Evolutionary conservation across 2,113 vertebrate species (phyloP).

Genomic region (Hiodon tergisus): DNA sequence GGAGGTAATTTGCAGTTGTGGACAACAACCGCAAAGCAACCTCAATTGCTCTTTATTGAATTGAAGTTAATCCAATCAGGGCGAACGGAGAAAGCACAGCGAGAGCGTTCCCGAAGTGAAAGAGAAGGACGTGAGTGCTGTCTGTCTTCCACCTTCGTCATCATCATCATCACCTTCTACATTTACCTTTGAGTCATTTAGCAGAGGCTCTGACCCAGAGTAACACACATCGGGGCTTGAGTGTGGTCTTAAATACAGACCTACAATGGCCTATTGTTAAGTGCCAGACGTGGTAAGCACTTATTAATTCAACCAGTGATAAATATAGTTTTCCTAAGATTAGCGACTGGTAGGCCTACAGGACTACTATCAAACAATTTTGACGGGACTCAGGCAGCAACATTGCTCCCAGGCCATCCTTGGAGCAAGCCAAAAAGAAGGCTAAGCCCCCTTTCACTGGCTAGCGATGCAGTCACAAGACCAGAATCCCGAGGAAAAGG

Average conservation of each 20-base stretch:
- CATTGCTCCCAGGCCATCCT: background rate
- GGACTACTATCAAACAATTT: no score
- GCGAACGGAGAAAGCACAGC: background rate
- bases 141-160: conserved; percentile 13
- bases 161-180: conserved; percentile 11
- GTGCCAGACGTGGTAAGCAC: no score
- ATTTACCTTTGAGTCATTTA: background rate
- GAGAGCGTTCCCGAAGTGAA: background rate
- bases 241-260: no score
- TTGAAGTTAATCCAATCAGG: conserved; percentile 28
- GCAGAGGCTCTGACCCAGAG: background rate
- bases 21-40: background rate
- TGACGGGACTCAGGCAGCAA: background rate
- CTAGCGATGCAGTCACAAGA: background rate
- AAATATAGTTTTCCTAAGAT: no score
- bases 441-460: background rate
- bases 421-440: background rate
- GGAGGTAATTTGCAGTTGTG: background rate
- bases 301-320: no score
- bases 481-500: background rate
- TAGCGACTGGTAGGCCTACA: no score
- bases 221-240: background rate
- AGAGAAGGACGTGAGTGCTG: conserved; percentile 24
- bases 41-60: conserved; percentile 5
- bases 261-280: no score